phyloP scores from a whole-genome alignment of 2,888 invertebrate species.

The Elegia similella region DNA sequence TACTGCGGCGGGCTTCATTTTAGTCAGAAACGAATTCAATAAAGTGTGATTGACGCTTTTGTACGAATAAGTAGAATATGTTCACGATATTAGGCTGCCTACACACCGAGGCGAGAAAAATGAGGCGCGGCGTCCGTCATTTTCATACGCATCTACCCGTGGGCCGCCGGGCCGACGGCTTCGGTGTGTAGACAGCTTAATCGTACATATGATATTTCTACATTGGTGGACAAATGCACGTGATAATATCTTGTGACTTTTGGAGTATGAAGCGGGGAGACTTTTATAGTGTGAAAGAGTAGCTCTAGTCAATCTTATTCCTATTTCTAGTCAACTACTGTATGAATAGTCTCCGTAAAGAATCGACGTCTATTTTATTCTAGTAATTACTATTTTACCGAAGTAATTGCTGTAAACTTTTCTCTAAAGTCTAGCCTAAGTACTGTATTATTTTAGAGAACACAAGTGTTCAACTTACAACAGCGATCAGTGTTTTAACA shows the following conservation, averaged over 20 bases:
- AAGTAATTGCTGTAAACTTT: conserved; percentile 8
- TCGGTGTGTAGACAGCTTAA: too few relatives aligned
- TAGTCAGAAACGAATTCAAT: too few relatives aligned
- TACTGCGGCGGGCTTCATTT: too few relatives aligned
- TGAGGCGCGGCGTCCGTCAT: too few relatives aligned
- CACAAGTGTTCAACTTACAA: background rate
- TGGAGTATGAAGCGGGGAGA: background rate
- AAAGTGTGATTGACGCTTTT: too few relatives aligned
- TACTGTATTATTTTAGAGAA: conserved; percentile 1
- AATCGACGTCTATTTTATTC: conserved; percentile 32
- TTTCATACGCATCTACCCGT: too few relatives aligned
- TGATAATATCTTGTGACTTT: background rate
- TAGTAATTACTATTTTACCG: conserved; percentile 22
- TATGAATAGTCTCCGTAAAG: conserved; percentile 16
- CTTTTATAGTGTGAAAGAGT: background rate
- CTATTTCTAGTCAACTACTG: conserved; percentile 27
- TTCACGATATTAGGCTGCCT: too few relatives aligned
- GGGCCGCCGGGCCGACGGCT: too few relatives aligned
- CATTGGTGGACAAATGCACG: background rate
- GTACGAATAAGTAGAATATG: too few relatives aligned
- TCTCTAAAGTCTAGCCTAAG: conserved; percentile 12
- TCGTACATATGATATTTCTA: too few relatives aligned
- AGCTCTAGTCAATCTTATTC: conserved; percentile 1
- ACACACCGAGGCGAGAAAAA: too few relatives aligned
- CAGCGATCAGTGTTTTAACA: conserved; percentile 25